A percentile compares a stretch with the other conserved stretches of the same genome.
These are phyloP conservation scores for Suillia variegata DNA, from an alignment of 2,888 invertebrate genomes.

Conservation along the genomic window DNA sequence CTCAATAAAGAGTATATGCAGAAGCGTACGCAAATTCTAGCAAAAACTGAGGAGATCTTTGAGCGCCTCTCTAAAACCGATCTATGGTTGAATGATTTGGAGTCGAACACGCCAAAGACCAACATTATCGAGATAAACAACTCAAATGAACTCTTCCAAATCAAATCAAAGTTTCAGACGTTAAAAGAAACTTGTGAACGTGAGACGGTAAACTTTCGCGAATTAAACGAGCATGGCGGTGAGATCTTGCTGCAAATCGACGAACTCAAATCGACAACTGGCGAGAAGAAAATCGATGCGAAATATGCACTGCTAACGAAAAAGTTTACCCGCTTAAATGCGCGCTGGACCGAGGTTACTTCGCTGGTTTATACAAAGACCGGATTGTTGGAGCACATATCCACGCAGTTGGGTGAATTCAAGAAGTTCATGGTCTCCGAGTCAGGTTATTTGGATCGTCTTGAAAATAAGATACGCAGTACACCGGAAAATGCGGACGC, in stretches of 20 bases:
- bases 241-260: constrained; percentile 69
- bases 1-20: constrained; percentile 48
- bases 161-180: constrained; percentile 73
- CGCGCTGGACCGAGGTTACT: constrained; percentile 74
- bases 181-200: constrained; percentile 76
- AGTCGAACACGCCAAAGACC: constrained; percentile 68
- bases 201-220: constrained; percentile 70
- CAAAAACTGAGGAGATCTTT: constrained; percentile 52
- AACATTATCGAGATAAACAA: constrained; percentile 67
- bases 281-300: constrained; percentile 44
- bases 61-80: constrained; percentile 57
- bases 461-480: constrained; percentile 76
- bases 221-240: constrained; percentile 73
- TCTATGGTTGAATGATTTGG: constrained; percentile 70
- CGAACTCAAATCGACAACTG: constrained; percentile 47
- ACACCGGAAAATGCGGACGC: constrained; percentile 80
- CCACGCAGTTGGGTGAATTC: constrained; percentile 78
- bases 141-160: constrained; percentile 73
- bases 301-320: constrained; percentile 68
- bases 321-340: constrained; percentile 72
- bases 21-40: constrained; percentile 47
- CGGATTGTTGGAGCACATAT: constrained; percentile 73
- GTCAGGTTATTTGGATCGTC: constrained; percentile 78
- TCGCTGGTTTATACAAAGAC: constrained; percentile 73
- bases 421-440: constrained; percentile 75